Evolutionary conservation across 2,113 vertebrate species (phyloP), one percentile per base, ranked within the genome.

Genomic region (Colinus virginianus): DNA sequence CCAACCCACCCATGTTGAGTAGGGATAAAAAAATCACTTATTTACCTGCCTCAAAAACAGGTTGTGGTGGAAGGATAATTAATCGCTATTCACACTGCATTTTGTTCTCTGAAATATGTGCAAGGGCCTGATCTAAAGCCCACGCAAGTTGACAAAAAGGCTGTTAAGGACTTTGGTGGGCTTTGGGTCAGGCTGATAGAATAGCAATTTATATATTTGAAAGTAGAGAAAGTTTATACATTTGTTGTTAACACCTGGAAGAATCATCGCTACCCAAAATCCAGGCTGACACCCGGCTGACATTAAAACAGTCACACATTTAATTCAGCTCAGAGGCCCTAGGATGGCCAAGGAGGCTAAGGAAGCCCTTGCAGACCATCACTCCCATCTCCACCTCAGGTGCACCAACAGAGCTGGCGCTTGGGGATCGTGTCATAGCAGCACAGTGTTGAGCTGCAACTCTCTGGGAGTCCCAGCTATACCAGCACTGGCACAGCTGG

Each of bases 21-120:
- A 79, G 42, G 12, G 17, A 63, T 74, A 82, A 25, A 90, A 53
- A 82, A 90, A 84, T 82, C 42, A 42, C 75, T 87, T 61, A 82
- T 36, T 81, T 48, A 72, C 59, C n/a, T 74, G 43, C 58, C 42
- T 80, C 12, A 32, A 22, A 93, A 87, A 70, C 56, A 87, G 25
- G 9, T 23, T 81, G 28, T 22, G 20, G 19, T 42, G 56, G 61
- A 88, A 78, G 13, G 46, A n/a, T 55, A 87, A 78, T 28, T 87
- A 15, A 84, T 84, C 49, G 56, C 19, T 51, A 74, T 6, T 56
- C 70, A 45, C 42, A 38, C 34, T 14, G 49, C 2, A 0, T 56
- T 88, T 76, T 3, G 1, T 56, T 93, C 69, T 69, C 89, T 76
- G 45, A 87, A 84, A 56, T 20, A 56, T 40, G 88, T 82, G 34